A percentile compares a stretch with the other conserved stretches of the same genome.
phyloP scores from a whole-genome alignment of 1,140 invertebrate species.

The Babylonia areolata region DNA sequence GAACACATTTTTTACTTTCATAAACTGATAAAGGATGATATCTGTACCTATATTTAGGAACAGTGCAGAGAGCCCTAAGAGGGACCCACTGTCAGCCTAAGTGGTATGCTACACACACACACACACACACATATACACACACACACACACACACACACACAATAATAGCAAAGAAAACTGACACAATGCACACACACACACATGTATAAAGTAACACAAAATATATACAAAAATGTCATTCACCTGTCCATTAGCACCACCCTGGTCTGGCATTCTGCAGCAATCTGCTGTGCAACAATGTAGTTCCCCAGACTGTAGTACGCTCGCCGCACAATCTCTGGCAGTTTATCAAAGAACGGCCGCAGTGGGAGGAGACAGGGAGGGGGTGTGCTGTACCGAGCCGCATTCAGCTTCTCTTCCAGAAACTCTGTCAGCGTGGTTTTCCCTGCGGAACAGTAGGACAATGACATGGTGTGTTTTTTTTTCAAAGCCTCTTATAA shows the following conservation, averaged over 20 bases:
- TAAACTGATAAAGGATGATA: no score
- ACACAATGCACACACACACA: no score
- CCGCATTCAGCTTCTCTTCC: constrained; percentile 52
- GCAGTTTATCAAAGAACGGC: constrained; percentile 55
- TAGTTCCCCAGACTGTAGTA: constrained; percentile 67
- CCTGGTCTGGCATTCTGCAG: constrained; percentile 52
- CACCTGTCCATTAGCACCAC: constrained; percentile 69
- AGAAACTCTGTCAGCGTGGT: constrained; percentile 62
- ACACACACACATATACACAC: no score
- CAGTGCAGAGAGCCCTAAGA: no score
- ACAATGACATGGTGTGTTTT: not conserved
- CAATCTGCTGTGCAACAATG: constrained; percentile 60
- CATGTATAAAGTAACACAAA: no score
- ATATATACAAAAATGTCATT: no score
- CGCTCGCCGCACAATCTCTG: constrained; percentile 63
- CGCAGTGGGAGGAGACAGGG: constrained; percentile 51
- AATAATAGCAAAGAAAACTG: no score
- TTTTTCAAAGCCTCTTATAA: not conserved
- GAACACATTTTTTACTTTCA: no score
- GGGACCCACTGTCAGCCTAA: no score
- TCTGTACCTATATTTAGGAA: no score
- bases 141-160: no score
- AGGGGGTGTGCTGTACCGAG: constrained; percentile 57
- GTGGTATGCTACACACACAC: no score
- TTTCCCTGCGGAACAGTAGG: constrained; percentile 54